Evolutionary conservation across 2,113 vertebrate genomes (phyloP).

Genomic region (Gymnorhina tibicen): DNA sequence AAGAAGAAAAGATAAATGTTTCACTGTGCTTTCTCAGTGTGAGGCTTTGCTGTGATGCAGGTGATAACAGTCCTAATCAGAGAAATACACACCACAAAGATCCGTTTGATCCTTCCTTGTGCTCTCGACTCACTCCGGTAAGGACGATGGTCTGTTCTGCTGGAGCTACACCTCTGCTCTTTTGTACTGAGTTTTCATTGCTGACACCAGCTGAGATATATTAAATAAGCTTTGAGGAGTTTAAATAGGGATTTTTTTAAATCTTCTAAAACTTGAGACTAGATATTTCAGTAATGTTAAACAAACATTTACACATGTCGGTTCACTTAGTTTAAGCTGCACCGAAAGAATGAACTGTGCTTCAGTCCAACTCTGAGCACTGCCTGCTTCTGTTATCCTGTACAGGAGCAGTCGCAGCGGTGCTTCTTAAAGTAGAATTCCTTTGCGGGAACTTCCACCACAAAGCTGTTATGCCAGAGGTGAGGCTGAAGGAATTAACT

Average conservation of each 20-base stretch:
- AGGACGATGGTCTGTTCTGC: not conserved
- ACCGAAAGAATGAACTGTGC: not conserved
- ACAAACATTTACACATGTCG: not conserved
- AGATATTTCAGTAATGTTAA: not conserved
- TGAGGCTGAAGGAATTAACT: not conserved
- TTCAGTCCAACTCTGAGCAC: not conserved
- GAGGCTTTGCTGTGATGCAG: not conserved
- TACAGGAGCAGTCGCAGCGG: not conserved
- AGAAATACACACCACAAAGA: not conserved
- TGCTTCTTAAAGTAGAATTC: not conserved
- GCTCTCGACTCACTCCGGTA: not conserved
- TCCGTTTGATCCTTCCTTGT: not conserved
- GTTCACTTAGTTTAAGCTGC: not conserved
- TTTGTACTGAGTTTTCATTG: fast-evolving
- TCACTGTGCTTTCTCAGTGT: not conserved
- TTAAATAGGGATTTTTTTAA: not conserved
- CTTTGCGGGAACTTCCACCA: not conserved
- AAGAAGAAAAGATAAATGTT: not conserved
- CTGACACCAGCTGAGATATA: not conserved
- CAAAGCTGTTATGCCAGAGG: not conserved
- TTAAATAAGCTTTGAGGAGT: not conserved
- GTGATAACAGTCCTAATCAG: not conserved
- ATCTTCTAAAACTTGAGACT: not conserved
- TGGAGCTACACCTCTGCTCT: not conserved
- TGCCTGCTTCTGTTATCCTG: not conserved